Conservation (phyloP, 2,113 vertebrate species). For the Condylura cristata region DNA sequence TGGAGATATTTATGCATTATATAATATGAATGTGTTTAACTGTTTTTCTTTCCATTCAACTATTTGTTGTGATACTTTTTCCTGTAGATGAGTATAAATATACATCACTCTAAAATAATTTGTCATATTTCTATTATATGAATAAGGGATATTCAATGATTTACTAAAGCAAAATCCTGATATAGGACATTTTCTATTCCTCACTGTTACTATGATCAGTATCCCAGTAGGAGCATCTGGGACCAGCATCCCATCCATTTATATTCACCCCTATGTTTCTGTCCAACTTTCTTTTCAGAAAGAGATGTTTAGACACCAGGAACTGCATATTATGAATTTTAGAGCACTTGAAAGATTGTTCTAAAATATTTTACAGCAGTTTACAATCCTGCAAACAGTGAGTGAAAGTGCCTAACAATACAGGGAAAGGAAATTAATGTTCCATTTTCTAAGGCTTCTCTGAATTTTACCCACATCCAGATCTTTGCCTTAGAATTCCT, state of each 20-base stretch:
- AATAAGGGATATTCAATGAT: neutral
- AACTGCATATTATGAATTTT: slow-evolving; percentile 6
- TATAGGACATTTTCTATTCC: neutral
- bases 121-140: neutral
- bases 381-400: neutral
- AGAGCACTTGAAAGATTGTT: neutral
- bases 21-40: neutral
- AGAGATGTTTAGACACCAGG: neutral
- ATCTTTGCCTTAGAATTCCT: neutral
- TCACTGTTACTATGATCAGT: neutral
- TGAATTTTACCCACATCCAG: neutral
- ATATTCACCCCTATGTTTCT: neutral
- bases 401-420: neutral
- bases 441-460: slow-evolving; percentile 21
- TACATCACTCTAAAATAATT: neutral
- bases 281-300: neutral
- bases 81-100: slow-evolving; percentile 6
- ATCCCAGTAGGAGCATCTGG: neutral
- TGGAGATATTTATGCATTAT: neutral
- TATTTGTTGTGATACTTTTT: neutral
- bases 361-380: neutral
- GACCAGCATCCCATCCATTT: neutral
- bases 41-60: neutral
- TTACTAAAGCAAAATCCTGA: neutral
- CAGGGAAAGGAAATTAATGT: neutral